phyloP scores from a whole-genome alignment of 2,797 vertebrate genomes.

The Coccyzus lansbergi region DNA sequence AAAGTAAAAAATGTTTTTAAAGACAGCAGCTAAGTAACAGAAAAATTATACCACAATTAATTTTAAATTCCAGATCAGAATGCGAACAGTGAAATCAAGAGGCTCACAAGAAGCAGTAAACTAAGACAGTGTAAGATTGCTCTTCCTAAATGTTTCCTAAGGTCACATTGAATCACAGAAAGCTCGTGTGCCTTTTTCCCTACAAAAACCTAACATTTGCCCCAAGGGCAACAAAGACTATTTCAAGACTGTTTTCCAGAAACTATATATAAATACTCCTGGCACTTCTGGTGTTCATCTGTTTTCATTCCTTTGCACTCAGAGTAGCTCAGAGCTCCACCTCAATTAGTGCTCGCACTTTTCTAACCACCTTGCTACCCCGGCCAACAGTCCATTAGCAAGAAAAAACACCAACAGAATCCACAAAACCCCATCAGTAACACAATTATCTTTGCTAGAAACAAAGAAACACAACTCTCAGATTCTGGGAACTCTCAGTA shows the following conservation, averaged over 20 bases:
- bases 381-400: background rate
- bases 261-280: background rate
- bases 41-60: background rate
- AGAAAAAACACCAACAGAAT: background rate
- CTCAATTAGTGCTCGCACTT: background rate
- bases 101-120: slow-evolving; percentile 4
- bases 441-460: background rate
- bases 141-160: background rate
- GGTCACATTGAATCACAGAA: background rate
- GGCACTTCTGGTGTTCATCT: background rate
- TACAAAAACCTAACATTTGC: background rate
- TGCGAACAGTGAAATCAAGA: background rate
- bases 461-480: background rate
- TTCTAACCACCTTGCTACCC: background rate
- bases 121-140: background rate
- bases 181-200: background rate
- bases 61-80: background rate
- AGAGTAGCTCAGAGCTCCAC: background rate
- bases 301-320: background rate
- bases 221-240: background rate
- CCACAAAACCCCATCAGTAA: background rate
- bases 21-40: background rate
- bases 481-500: too few species aligned
- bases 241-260: background rate
- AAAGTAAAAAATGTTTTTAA: background rate